Evolutionary conservation across 2,888 invertebrate genomes (phyloP).

Genomic region (Sinotaia quadrata): DNA sequence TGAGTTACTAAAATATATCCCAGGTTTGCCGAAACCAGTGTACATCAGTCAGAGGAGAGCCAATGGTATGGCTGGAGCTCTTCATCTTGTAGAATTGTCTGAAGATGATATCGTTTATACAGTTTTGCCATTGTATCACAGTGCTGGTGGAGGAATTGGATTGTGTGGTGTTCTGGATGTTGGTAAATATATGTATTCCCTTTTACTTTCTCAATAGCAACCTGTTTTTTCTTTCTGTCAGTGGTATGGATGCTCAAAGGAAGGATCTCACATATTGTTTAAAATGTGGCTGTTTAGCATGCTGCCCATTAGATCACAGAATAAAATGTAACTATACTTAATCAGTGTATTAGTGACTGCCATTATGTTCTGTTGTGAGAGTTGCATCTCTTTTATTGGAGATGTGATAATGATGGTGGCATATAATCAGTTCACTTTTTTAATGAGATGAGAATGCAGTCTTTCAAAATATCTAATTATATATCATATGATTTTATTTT

Average conservation of each 20-base stretch:
- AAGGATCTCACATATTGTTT: no score
- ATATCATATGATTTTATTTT: no score
- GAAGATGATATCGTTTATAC: constrained; percentile 86
- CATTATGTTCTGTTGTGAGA: not conserved
- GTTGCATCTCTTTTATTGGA: no score
- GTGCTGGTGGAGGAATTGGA: constrained; percentile 89
- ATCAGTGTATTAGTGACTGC: not conserved
- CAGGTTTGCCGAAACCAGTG: constrained; percentile 79
- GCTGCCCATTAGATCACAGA: no score
- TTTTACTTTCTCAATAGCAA: not conserved
- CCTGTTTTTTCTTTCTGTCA: no score
- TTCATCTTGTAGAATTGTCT: constrained; percentile 36
- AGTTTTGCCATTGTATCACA: constrained; percentile 93
- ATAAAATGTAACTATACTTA: no score
- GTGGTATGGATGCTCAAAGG: no score
- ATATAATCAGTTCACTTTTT: no score
- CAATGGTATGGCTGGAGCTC: constrained; percentile 30
- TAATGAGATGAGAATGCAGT: no score
- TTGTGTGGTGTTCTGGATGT: constrained; percentile 66
- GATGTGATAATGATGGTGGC: no score
- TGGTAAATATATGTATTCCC: constrained; percentile 35
- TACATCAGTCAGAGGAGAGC: constrained; percentile 85
- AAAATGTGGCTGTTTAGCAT: no score
- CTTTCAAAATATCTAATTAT: no score
- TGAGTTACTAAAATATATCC: not conserved